Evolutionary conservation across 2,888 invertebrate species (phyloP), one percentile per base, ranked within the genome.

Genomic region (Myathropa florea): DNA sequence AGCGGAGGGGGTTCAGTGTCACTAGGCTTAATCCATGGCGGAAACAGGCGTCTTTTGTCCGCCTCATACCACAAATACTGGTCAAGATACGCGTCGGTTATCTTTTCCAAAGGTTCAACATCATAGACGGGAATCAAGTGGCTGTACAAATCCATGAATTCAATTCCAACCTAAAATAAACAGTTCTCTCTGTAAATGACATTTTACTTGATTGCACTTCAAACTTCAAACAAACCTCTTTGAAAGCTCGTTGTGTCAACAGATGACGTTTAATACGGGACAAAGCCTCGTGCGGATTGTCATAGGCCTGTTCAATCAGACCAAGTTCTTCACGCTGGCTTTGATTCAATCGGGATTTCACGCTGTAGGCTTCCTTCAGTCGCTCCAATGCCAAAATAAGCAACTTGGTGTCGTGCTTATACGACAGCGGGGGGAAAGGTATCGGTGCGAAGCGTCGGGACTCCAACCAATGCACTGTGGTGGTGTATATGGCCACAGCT

Each of bases 51-150:
- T 12, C 99, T 94, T 91, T 99, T 99, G 93, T 99, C 99, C 0
- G 99, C 99, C 93, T 99, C 99, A 91, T 98, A 98, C 99, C 99
- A 99, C 67, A 99, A 93, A 93, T 99, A 99, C 93, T 99, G 99
- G 94, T 99, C 99, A 77, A 99, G 94, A 93, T 99, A 99, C 0
- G 99, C 99, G 92, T 99, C 99, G 0, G 99, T 99, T 87, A 99
- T 99, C 93, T 99, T 99, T 93, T 99, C 99, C 75, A 99, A 93
- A 0, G 99, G 99, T 91, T 99, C 99, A 57, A 99, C 99, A 92
- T 99, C 99, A 92, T 99, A 99, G 0, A 99, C 99, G 0, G 99
- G 99, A 88, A 99, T 98, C 86, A 99, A 93, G 91, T 99, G 99
- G 83, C 98, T 99, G 94, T 99, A 99, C 76, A 99, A 94, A 92